phyloP scores from a whole-genome alignment of 2,888 invertebrate species.

The Dynastes tityus region DNA sequence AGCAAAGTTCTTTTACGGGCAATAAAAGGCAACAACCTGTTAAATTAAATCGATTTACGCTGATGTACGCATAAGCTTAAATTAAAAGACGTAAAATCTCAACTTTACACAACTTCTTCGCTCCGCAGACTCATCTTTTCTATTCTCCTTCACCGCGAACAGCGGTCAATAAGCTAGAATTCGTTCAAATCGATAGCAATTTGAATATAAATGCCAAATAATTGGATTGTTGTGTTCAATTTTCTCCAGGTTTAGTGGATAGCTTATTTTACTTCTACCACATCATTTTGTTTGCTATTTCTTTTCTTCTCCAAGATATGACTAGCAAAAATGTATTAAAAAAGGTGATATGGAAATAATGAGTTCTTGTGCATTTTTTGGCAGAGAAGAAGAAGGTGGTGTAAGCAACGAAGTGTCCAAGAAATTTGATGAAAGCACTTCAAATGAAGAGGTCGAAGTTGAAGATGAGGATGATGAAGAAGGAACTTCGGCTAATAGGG shows the following conservation, averaged over 20 bases:
- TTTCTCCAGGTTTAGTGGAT: not conserved
- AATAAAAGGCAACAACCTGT: conserved; percentile 5
- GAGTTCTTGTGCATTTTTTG: not conserved
- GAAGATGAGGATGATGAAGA: conserved; percentile 18
- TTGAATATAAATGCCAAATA: too few relatives aligned
- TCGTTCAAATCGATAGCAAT: too few relatives aligned
- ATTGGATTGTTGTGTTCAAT: not conserved
- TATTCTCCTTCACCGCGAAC: too few relatives aligned
- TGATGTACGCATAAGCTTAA: not conserved
- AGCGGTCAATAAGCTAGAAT: too few relatives aligned
- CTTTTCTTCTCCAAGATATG: too few relatives aligned
- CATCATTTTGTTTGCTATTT: too few relatives aligned
- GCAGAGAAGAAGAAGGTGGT: not conserved
- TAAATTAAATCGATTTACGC: not conserved
- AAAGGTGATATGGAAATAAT: too few relatives aligned
- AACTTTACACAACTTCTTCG: not conserved
- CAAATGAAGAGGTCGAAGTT: conserved; percentile 13
- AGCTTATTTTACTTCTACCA: too few relatives aligned
- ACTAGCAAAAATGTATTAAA: too few relatives aligned
- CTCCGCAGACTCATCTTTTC: not conserved
- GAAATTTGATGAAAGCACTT: not conserved
- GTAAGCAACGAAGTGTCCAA: not conserved
- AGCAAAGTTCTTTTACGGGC: not conserved
- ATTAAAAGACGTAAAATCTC: not conserved
- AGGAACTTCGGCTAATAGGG: conserved; percentile 6